Percentiles rank a stretch among this genome's conserved stretches.
phyloP scores from a whole-genome alignment of 2,888 invertebrate species.

The Aproaerema taeniolella region DNA sequence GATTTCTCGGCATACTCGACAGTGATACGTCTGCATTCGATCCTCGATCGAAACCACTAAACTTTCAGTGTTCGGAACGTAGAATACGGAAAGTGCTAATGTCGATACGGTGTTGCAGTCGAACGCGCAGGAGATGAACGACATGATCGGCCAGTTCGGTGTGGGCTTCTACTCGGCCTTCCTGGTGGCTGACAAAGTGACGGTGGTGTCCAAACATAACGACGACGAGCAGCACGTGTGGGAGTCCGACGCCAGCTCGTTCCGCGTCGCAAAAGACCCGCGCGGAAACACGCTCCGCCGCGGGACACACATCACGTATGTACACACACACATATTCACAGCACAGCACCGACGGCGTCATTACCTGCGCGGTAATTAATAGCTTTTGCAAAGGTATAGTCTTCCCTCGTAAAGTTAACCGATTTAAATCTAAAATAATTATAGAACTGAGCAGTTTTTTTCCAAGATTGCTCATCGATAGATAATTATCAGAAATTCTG shows the following conservation, averaged over 20 bases:
- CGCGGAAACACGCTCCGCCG: slow-evolving; percentile 93
- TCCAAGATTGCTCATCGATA: too few species aligned
- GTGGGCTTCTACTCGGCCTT: slow-evolving; percentile 99
- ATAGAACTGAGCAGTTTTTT: too few species aligned
- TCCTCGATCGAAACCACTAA: too few species aligned
- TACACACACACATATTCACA: slow-evolving; percentile 14
- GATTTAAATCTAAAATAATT: too few species aligned
- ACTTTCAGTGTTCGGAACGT: too few species aligned
- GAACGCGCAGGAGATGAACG: slow-evolving; percentile 86
- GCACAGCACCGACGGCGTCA: too few species aligned
- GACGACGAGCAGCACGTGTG: slow-evolving; percentile 96
- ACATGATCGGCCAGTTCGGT: slow-evolving; percentile 99
- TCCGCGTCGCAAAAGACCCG: slow-evolving; percentile 95
- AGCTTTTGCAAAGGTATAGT: too few species aligned
- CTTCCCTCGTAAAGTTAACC: too few species aligned
- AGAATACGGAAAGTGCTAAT: background rate
- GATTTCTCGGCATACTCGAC: too few species aligned
- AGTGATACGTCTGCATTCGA: too few species aligned
- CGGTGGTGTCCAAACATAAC: slow-evolving; percentile 97
- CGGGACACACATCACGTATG: slow-evolving; percentile 89
- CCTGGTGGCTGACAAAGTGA: slow-evolving; percentile 96
- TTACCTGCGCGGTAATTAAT: too few species aligned
- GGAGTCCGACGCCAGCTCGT: slow-evolving; percentile 97
- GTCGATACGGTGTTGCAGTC: slow-evolving; percentile 31
- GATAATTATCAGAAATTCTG: too few species aligned